Base-by-base conservation (phyloP, 2,888 invertebrate genomes). In the Tenthredo livida region DNA sequence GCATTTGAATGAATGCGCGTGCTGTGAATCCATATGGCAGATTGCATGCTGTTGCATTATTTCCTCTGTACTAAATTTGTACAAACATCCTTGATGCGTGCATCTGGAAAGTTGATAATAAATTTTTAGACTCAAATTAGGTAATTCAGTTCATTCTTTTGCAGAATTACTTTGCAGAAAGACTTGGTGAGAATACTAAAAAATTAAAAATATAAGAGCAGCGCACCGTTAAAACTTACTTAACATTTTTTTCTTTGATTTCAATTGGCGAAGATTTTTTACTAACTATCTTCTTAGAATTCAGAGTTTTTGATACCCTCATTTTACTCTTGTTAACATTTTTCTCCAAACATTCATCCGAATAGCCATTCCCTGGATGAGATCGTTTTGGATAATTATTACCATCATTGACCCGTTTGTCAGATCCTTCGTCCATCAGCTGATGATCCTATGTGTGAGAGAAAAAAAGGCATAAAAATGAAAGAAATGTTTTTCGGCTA, bases 11-110 rank as follows among this genome's bases (percentile, higher is more conserved):
- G 93, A 92, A 85, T 93, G 91, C 10, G 86, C 87, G 85, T 88
- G 89, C 77, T 91, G 89, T 6, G 88, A 87, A 84, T 91, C 91
- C 33, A 87, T 86, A 73, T 96, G 96, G 87, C 95, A 96, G 80
- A 93, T 92, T 0, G 93, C 92, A 87, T 96, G 96, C 61, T 94
- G 90, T 33, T 93, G 91, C 88, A 94, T 92, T 70, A 89, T 89
- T 84, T 91, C 91, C 47, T 91, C 89, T 6, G 89, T 89, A 72
- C 90, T 88, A 85, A 96, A 96, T 89, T 95, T 94, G 85, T 95
- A 94, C 5, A 92, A 90, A 88, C 96, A 96, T 40, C 94, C 94
- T 85, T 93, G 93, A 40, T 94, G 91, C 2, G 94, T 91, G 90
- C 96, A 96, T 86, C 95, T 95, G 87, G 2, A 85, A 86, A 86